Conservation (phyloP, 1,140 invertebrate species). For the Heliconius melpomene region DNA sequence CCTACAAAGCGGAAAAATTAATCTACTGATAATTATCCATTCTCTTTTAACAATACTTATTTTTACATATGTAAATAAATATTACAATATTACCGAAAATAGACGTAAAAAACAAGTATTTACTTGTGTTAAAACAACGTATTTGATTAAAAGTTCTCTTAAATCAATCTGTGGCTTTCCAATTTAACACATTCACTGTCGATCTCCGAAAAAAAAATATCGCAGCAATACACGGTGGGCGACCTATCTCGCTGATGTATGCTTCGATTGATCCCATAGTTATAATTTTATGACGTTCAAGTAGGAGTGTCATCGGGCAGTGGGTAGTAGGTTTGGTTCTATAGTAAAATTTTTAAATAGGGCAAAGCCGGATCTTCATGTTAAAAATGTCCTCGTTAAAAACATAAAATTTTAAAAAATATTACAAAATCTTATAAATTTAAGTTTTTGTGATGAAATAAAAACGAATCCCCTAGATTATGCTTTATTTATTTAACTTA, state of each 20-base stretch:
- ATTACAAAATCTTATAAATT: too few relatives aligned
- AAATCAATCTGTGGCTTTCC: background rate
- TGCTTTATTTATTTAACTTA: too few relatives aligned
- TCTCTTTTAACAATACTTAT: background rate
- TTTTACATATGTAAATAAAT: background rate
- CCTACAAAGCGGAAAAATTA: too few relatives aligned
- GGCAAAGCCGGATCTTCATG: background rate
- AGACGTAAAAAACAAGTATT: background rate
- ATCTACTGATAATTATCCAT: background rate
- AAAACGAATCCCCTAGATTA: too few relatives aligned
- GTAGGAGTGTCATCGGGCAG: background rate
- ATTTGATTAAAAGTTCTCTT: background rate
- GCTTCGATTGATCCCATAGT: background rate
- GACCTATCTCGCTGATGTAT: background rate
- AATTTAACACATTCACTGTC: slow-evolving; percentile 5
- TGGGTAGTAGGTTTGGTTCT: background rate
- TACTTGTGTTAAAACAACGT: background rate
- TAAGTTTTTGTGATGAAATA: too few relatives aligned
- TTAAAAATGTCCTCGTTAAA: background rate
- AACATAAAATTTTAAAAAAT: too few relatives aligned
- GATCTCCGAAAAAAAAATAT: background rate
- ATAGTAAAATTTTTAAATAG: background rate
- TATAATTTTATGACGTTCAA: background rate
- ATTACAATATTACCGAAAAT: background rate
- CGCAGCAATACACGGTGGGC: background rate